These are phyloP conservation scores for Actinostola sp. DNA, from an alignment of 92 coral and sea anemone genomes.

Conservation along the genomic window DNA sequence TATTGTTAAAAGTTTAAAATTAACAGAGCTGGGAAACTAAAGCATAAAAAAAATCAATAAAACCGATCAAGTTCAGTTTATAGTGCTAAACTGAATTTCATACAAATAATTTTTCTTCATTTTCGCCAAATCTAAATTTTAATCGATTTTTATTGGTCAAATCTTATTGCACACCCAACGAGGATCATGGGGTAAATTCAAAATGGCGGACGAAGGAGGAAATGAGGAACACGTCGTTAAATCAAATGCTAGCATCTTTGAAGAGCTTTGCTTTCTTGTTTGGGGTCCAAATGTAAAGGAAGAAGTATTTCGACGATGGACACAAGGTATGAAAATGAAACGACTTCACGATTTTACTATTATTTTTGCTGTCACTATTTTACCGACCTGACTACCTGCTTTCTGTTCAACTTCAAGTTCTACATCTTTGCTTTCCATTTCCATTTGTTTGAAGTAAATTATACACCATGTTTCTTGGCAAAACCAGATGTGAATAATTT, in stretches of 20 bases:
- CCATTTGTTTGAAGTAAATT: too few species aligned
- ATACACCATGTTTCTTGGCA: too few species aligned
- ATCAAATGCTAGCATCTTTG: conserved; percentile 39
- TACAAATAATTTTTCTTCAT: conserved; percentile 6
- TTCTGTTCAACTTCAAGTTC: too few species aligned
- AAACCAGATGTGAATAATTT: too few species aligned
- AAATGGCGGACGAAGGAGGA: conserved; percentile 78
- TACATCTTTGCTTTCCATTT: too few species aligned
- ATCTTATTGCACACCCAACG: not conserved
- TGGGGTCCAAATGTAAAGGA: conserved; percentile 88
- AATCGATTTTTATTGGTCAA: conserved; percentile 5
- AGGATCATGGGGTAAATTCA: conserved; percentile 54
- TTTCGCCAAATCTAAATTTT: too few species aligned
- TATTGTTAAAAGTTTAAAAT: not conserved
- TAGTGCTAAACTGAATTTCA: conserved; percentile 39
- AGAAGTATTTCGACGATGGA: conserved; percentile 92
- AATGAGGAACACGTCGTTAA: conserved; percentile 50
- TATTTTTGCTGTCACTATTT: too few species aligned
- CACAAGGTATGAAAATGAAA: conserved; percentile 92
- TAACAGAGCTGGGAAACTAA: not conserved
- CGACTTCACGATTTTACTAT: too few species aligned
- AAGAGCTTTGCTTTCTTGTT: conserved; percentile 71
- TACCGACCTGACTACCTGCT: too few species aligned
- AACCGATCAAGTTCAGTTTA: not conserved
- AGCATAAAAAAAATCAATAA: not conserved